Evolutionary conservation across 2,797 vertebrate genomes (phyloP).

Genomic region (Tamandua tetradactyla): DNA sequence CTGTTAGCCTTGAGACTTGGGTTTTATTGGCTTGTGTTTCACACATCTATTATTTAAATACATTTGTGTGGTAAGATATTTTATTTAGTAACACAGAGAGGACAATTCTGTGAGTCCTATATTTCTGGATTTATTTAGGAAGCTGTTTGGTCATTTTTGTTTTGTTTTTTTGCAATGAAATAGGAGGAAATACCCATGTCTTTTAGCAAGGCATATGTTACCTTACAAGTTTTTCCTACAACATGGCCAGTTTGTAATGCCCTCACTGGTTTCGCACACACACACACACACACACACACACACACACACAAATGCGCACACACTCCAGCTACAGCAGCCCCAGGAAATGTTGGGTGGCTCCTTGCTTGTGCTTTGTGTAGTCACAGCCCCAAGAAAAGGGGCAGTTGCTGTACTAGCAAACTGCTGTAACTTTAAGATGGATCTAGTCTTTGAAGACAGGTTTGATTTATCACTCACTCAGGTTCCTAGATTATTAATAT

Average conservation of each 20-base stretch:
- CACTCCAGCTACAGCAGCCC: not conserved
- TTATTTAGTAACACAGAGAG: not conserved
- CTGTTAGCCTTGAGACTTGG: slow-evolving; percentile 64
- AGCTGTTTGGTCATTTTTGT: not conserved
- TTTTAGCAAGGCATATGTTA: not conserved
- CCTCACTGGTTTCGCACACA: not conserved
- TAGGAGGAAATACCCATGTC: not conserved
- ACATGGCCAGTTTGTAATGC: not conserved
- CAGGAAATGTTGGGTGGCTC: not conserved
- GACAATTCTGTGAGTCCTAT: not conserved
- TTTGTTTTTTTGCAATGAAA: not conserved
- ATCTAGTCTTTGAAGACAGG: not conserved
- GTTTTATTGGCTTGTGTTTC: slow-evolving; percentile 47
- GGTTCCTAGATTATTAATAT: not conserved
- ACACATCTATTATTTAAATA: slow-evolving; percentile 59
- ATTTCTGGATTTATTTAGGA: slow-evolving; percentile 34
- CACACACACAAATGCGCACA: not conserved
- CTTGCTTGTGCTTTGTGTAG: not conserved
- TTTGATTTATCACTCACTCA: not conserved
- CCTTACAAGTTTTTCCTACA: not conserved
- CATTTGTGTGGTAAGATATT: not conserved
- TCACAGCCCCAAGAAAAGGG: not conserved
- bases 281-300: not conserved
- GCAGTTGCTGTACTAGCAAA: not conserved
- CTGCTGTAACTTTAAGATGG: not conserved